These are phyloP conservation scores for Lanistes nyassanus DNA, from an alignment of 1,140 invertebrate species.

Conservation along the genomic window DNA sequence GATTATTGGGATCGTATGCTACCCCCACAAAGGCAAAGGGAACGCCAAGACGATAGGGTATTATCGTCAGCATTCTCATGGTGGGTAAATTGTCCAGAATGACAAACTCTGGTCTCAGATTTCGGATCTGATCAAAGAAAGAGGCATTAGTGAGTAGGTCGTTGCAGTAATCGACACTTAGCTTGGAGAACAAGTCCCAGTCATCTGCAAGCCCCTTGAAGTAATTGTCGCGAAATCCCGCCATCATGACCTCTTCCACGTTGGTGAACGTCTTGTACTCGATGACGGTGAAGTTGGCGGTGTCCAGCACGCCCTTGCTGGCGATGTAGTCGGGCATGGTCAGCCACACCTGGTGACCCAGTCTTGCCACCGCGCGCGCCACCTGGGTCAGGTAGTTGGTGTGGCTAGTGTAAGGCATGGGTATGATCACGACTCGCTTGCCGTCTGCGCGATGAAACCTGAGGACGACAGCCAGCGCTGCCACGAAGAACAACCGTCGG, in stretches of 20 bases:
- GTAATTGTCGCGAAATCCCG: not conserved
- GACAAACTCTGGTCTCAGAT: constrained; percentile 12
- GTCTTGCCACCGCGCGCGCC: constrained; percentile 8
- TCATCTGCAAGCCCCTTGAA: not conserved
- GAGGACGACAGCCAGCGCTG: not conserved
- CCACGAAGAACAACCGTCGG: not conserved
- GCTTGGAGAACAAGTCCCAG: not conserved
- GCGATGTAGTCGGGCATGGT: not conserved
- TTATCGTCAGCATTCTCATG: constrained; percentile 9
- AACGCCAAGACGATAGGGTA: constrained; percentile 25
- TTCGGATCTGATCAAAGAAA: constrained; percentile 8
- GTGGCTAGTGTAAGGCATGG: constrained; percentile 22
- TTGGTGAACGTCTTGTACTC: not conserved
- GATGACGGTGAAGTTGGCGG: not conserved
- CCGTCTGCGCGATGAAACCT: not conserved
- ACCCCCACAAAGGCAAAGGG: constrained; percentile 13
- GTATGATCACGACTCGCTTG: constrained; percentile 16
- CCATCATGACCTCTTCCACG: not conserved
- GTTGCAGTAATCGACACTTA: too few species aligned
- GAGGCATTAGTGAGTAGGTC: not conserved
- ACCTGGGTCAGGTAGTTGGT: constrained; percentile 23
- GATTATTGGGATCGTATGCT: not conserved
- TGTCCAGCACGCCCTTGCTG: constrained; percentile 7
- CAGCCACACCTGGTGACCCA: constrained; percentile 22
- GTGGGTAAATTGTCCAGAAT: constrained; percentile 1